These are phyloP conservation scores for Ctenosaura bakeri DNA, from an alignment of 2,797 vertebrate genomes.

Conservation along the genomic window DNA sequence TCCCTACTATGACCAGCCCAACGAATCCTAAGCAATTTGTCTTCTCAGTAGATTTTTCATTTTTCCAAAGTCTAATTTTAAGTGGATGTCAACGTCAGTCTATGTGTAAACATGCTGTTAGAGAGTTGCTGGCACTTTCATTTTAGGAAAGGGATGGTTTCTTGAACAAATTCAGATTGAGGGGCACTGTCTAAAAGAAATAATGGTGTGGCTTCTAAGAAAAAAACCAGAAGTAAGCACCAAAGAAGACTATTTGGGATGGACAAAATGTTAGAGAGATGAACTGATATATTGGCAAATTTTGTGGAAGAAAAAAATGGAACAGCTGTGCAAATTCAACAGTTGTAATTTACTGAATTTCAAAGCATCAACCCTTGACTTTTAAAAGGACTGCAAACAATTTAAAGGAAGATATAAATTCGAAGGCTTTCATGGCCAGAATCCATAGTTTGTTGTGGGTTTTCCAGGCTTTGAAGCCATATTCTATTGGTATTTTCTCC, in stretches of 20 bases:
- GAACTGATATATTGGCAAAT: neutral
- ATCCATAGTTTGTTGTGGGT: no score
- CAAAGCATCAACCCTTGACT: no score
- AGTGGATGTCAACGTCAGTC: no score
- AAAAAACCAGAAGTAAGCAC: neutral
- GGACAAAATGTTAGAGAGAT: neutral
- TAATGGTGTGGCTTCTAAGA: neutral
- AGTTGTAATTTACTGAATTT: no score
- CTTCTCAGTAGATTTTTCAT: neutral
- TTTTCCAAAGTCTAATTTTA: neutral
- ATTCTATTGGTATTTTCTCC: no score
- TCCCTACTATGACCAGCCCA: no score
- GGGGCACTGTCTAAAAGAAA: constrained; percentile 20
- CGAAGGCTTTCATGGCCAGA: no score
- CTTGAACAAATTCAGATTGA: neutral
- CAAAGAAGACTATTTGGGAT: neutral
- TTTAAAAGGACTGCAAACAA: no score
- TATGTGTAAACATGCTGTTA: no score
- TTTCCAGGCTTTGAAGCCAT: no score
- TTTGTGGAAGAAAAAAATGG: neutral
- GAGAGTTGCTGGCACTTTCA: neutral
- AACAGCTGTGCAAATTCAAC: no score
- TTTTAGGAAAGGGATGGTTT: neutral
- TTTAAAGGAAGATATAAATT: no score
- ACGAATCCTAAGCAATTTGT: neutral